Conservation (phyloP, 2,797 vertebrate species). For the Alectoris magna region DNA sequence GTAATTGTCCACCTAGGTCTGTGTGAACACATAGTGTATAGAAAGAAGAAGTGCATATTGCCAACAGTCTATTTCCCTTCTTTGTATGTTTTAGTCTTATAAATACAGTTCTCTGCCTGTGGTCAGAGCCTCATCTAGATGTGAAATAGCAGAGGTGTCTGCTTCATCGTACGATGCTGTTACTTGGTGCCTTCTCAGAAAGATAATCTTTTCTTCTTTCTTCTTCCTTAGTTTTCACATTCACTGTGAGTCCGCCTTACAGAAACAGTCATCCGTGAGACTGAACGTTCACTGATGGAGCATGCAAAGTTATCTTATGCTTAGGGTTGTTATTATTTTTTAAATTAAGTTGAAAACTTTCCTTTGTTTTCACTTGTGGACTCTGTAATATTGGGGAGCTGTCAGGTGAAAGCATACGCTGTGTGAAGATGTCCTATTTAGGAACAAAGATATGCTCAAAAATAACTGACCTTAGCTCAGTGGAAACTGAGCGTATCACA, state of each 20-base stretch:
- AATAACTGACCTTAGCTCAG: not conserved
- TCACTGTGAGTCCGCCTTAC: not conserved
- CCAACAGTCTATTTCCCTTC: not conserved
- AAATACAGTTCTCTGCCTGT: not conserved
- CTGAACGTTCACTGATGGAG: not conserved
- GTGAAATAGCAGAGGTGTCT: not conserved
- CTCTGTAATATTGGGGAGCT: not conserved
- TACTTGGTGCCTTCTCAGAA: not conserved
- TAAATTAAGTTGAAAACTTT: not conserved
- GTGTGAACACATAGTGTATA: accelerated
- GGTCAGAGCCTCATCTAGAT: not conserved
- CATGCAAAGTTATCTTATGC: not conserved
- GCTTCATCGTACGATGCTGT: not conserved
- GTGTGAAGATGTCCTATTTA: not conserved
- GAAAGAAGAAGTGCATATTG: not conserved
- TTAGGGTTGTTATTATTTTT: not conserved
- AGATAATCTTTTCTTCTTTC: not conserved
- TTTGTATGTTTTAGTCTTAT: not conserved
- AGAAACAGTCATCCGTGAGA: not conserved
- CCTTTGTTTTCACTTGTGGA: not conserved
- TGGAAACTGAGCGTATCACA: not conserved
- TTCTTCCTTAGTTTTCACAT: not conserved
- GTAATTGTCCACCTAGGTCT: not conserved
- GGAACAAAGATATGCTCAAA: not conserved
- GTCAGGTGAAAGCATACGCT: not conserved